Evolutionary conservation across 2,888 invertebrate genomes (phyloP).

Genomic region (Osmoderma eremita): DNA sequence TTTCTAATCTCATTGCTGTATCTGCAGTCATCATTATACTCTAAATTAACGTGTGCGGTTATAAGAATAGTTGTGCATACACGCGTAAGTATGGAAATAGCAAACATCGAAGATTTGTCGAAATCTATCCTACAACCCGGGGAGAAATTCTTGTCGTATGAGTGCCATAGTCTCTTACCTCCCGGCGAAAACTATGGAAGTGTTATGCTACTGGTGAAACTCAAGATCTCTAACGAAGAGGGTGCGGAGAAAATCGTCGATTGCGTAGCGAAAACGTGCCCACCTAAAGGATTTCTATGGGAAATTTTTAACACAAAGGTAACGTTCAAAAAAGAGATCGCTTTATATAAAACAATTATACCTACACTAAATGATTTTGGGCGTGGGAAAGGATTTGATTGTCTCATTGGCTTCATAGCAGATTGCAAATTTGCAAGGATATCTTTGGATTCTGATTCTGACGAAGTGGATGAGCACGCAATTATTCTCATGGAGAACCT

Average conservation of each 20-base stretch:
- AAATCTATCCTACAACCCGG: slow-evolving; percentile 16
- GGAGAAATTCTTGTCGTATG: slow-evolving; percentile 47
- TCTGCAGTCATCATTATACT: too few species aligned
- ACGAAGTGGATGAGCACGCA: slow-evolving; percentile 65
- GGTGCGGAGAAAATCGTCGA: slow-evolving; percentile 56
- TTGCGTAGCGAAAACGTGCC: slow-evolving; percentile 66
- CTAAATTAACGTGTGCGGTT: too few species aligned
- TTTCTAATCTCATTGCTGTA: too few species aligned
- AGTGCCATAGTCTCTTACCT: slow-evolving; percentile 61
- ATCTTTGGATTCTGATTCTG: slow-evolving; percentile 45
- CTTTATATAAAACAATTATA: slow-evolving; percentile 63
- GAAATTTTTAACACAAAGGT: slow-evolving; percentile 64
- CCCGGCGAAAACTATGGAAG: slow-evolving; percentile 72
- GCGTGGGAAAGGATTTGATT: slow-evolving; percentile 58
- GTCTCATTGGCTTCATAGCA: slow-evolving; percentile 62
- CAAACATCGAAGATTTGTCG: slow-evolving; percentile 20
- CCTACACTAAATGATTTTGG: slow-evolving; percentile 64
- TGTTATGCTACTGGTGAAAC: slow-evolving; percentile 62
- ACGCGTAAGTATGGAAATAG: slow-evolving; percentile 23
- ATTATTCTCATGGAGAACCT: slow-evolving; percentile 68
- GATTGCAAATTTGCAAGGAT: slow-evolving; percentile 65
- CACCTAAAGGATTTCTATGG: slow-evolving; percentile 64
- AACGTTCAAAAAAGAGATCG: slow-evolving; percentile 67
- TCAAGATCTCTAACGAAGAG: slow-evolving; percentile 47
- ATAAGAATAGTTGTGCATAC: too few species aligned